Conservation (phyloP, 2,888 invertebrate genomes). For the Microplitis deprimator region DNA sequence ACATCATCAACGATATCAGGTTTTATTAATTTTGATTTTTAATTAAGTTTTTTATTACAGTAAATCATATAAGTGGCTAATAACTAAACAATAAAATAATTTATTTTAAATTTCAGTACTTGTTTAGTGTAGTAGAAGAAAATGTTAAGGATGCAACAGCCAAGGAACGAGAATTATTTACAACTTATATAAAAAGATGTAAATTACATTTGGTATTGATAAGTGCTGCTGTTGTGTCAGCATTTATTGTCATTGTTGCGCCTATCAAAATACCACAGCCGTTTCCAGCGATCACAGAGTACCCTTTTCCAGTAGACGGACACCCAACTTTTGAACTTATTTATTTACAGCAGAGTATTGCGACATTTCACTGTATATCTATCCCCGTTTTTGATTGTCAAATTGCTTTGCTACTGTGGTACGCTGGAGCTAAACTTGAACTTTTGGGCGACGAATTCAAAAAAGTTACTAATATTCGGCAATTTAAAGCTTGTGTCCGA, state of each 20-base stretch:
- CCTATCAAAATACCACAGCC: neutral
- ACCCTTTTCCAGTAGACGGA: neutral
- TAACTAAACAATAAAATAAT: no score
- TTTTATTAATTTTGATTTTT: neutral
- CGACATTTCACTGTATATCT: neutral
- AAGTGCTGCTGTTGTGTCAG: neutral
- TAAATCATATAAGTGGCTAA: no score
- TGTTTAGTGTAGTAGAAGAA: neutral
- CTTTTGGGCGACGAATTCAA: constrained; percentile 51
- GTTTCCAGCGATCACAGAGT: neutral
- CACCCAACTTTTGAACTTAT: neutral
- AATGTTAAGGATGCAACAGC: neutral
- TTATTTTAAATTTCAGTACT: neutral
- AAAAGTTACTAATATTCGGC: constrained; percentile 11
- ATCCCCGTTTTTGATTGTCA: constrained; percentile 51
- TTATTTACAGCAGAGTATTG: neutral
- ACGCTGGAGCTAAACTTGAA: constrained; percentile 55
- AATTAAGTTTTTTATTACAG: neutral
- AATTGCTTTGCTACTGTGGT: constrained; percentile 60
- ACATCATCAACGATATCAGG: neutral
- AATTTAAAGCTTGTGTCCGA: constrained; percentile 51
- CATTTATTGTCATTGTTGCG: neutral
- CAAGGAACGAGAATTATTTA: neutral
- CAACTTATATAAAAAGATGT: neutral
- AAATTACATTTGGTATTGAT: neutral